phyloP scores from a whole-genome alignment of 2,888 invertebrate species.

The Exocentrus adspersus region DNA sequence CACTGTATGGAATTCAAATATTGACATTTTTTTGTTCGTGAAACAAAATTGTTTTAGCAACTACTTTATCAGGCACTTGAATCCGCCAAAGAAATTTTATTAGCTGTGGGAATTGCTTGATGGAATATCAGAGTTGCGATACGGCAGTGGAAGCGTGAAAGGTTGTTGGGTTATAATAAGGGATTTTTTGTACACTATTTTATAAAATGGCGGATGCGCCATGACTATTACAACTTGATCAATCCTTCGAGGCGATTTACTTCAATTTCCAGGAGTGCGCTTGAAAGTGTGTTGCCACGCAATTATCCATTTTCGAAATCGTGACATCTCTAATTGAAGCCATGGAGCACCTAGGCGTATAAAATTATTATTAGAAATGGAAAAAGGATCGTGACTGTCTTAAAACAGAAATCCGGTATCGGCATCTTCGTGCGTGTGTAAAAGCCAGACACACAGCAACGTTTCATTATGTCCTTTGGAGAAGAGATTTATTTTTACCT shows the following conservation, averaged over 20 bases:
- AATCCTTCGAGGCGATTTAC: too few relatives aligned
- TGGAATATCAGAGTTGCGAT: too few relatives aligned
- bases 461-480: neutral
- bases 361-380: conserved; percentile 1
- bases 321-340: too few relatives aligned
- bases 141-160: too few relatives aligned
- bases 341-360: neutral
- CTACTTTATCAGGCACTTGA: too few relatives aligned
- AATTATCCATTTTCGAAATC: too few relatives aligned
- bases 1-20: neutral
- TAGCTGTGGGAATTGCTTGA: too few relatives aligned
- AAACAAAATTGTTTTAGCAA: neutral
- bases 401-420: neutral
- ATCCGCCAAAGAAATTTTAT: too few relatives aligned
- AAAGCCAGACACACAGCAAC: conserved; percentile 10
- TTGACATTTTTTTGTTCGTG: neutral
- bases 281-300: too few relatives aligned
- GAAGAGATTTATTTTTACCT: conserved; percentile 13
- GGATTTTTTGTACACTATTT: neutral
- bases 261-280: too few relatives aligned
- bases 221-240: neutral
- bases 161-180: too few relatives aligned
- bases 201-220: too few relatives aligned
- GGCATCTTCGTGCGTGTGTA: conserved; percentile 11
- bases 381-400: neutral